Conservation (phyloP, 2,797 vertebrate species). For the Cercopithecus neglectus region DNA sequence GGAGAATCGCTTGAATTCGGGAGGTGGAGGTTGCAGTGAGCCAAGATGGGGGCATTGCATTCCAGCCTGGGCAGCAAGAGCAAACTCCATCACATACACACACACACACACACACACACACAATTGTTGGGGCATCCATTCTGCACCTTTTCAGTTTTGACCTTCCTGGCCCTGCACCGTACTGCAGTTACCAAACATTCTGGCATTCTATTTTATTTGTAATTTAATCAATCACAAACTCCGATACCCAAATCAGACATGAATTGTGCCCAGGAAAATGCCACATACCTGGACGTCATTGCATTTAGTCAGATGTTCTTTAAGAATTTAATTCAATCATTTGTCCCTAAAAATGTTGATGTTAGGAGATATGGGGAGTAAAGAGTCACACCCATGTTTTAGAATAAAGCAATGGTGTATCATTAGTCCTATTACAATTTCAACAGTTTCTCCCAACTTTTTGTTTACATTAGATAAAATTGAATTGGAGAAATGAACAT, state of each 20-base stretch:
- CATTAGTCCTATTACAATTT: background rate
- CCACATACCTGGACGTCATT: background rate
- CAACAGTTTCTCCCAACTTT: background rate
- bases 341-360: background rate
- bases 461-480: background rate
- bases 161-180: background rate
- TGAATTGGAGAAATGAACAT: background rate
- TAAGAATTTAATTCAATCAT: background rate
- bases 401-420: background rate
- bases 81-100: no score
- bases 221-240: background rate
- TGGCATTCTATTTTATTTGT: background rate
- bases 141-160: background rate
- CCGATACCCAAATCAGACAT: background rate
- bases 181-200: background rate
- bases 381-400: background rate
- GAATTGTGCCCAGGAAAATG: background rate
- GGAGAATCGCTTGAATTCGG: no score
- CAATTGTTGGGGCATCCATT: background rate
- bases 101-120: no score
- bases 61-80: no score
- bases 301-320: background rate
- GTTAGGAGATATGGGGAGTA: background rate
- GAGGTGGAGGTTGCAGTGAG: no score
- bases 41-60: no score